These are phyloP conservation scores for Podabrus alpinus DNA, from an alignment of 2,888 invertebrate genomes.

Conservation along the genomic window DNA sequence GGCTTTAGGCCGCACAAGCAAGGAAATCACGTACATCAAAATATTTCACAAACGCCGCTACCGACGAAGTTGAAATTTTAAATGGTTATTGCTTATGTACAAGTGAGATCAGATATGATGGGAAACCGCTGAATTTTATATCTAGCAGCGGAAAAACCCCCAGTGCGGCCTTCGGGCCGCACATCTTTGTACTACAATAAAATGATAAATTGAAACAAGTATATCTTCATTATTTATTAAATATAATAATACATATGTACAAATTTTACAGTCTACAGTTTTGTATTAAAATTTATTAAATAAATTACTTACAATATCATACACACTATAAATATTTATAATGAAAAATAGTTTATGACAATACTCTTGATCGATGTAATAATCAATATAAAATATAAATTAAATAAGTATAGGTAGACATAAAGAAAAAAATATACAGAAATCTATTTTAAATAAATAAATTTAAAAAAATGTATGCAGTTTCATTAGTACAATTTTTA, in stretches of 20 bases:
- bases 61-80: too few relatives aligned
- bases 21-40: too few relatives aligned
- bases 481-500: not conserved
- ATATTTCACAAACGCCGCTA: too few relatives aligned
- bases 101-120: too few relatives aligned
- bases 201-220: not conserved
- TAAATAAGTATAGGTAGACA: not conserved
- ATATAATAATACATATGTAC: constrained; percentile 34
- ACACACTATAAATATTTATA: constrained; percentile 32
- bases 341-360: constrained; percentile 6
- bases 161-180: too few relatives aligned
- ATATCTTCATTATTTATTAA: constrained; percentile 10
- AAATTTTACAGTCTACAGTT: constrained; percentile 32
- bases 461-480: not conserved
- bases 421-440: not conserved
- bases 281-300: constrained; percentile 34
- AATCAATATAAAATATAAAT: not conserved
- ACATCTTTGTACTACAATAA: too few relatives aligned
- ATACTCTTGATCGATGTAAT: not conserved
- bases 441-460: not conserved
- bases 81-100: too few relatives aligned
- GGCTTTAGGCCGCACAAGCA: too few relatives aligned
- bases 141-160: too few relatives aligned
- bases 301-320: constrained; percentile 38
- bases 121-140: too few relatives aligned